Percentiles rank a stretch among this genome's conserved stretches.
phyloP scores from a whole-genome alignment of 2,888 invertebrate species.

The Melinaea marsaeus region DNA sequence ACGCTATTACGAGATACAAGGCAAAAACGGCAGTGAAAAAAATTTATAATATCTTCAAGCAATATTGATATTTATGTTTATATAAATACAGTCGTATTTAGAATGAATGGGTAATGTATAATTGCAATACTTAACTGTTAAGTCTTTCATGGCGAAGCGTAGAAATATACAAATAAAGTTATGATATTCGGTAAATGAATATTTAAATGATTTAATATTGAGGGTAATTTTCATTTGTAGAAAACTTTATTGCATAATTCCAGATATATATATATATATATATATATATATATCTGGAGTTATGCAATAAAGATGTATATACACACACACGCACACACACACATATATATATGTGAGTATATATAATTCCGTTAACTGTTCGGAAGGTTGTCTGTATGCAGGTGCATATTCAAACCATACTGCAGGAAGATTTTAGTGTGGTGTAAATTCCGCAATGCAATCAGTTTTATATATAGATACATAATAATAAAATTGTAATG shows the following conservation, averaged over 20 bases:
- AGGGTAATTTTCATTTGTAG: constrained; percentile 4
- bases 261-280: too few relatives aligned
- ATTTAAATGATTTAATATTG: constrained; percentile 1
- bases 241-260: neutral
- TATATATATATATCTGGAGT: too few relatives aligned
- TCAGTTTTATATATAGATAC: too few relatives aligned
- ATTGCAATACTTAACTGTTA: neutral
- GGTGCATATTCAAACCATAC: too few relatives aligned
- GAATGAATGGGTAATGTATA: constrained; percentile 3
- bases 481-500: too few relatives aligned
- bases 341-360: neutral
- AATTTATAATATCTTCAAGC: constrained; percentile 1
- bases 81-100: neutral
- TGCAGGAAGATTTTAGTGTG: constrained; percentile 15
- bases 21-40: constrained; percentile 20
- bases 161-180: neutral
- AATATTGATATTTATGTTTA: constrained; percentile 16
- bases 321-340: too few relatives aligned
- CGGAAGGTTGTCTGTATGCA: constrained; percentile 6
- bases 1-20: constrained; percentile 42
- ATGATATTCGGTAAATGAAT: constrained; percentile 8
- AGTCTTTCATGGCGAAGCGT: neutral
- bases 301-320: too few relatives aligned
- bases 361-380: constrained; percentile 6
- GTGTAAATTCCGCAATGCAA: constrained; percentile 18